Conservation (phyloP, 2,888 invertebrate genomes). For the Exocentrus adspersus region DNA sequence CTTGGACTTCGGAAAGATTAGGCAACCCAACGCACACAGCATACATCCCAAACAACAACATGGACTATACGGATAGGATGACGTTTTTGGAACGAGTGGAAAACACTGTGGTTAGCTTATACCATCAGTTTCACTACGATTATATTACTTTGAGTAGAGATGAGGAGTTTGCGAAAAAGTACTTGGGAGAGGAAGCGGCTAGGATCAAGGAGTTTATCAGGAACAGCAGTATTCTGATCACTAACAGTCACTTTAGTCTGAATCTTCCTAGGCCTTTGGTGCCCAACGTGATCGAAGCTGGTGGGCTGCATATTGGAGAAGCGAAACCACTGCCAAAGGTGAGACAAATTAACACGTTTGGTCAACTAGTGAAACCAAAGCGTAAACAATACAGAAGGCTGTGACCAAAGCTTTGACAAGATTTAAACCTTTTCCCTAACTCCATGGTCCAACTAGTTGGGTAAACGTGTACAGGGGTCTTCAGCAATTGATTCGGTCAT, state of each 20-base stretch:
- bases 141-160: conserved; percentile 62
- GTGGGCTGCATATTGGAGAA: conserved; percentile 66
- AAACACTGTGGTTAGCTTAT: conserved; percentile 57
- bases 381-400: no score
- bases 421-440: no score
- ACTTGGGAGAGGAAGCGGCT: conserved; percentile 51
- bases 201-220: conserved; percentile 59
- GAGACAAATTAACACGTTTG: no score
- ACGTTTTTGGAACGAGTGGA: conserved; percentile 55
- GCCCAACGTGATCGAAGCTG: conserved; percentile 66
- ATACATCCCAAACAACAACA: conserved; percentile 64
- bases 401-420: no score
- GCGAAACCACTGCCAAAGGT: conserved; percentile 47
- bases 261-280: conserved; percentile 63
- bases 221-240: conserved; percentile 63
- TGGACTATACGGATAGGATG: conserved; percentile 53
- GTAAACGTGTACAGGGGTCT: no score
- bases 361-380: no score
- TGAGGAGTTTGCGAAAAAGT: conserved; percentile 44
- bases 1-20: conserved; percentile 63
- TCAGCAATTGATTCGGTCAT: no score
- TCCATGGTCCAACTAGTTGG: no score
- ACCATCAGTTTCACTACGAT: conserved; percentile 35
- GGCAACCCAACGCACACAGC: conserved; percentile 65
- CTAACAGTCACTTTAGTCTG: conserved; percentile 64